Evolutionary conservation across 2,113 vertebrate genomes (phyloP), one percentile per base, ranked within the genome.

Genomic region (Variabilichromis moorii): DNA sequence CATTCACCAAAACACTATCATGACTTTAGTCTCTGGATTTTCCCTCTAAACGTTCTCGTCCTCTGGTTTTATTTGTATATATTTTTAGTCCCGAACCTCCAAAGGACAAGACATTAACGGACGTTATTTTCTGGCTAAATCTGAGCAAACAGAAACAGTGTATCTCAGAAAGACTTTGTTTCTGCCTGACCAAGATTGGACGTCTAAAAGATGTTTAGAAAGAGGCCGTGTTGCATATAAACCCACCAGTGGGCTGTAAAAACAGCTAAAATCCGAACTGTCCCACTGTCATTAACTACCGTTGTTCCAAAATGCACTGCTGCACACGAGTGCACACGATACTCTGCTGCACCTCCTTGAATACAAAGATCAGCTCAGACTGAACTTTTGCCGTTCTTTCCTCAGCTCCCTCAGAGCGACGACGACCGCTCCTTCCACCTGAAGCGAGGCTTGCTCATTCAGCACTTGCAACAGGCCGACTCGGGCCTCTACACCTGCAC

Each of bases 391-490:
- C 28, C 9, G 19, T 9, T 83, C 17, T 33, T 5, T 54, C 54
- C 19, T 11, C 93, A 97, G 96, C 81, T 97, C 9, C 78, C 94
- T 31, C 91, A 61, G 42, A 82, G 13, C 17, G 93, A 94, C 0
- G 96, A 94, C 0, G 93, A 84, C 1, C 96, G 57, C 31, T 86
- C 93, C 53, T 82, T 95, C 0, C 81, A 93, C 84, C 95, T 97
- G 91, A 95, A 96, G 81, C 95, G 95, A 7, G 98, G 98, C 12
- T 85, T 97, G 90, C 95, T 98, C 90, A 88, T 98, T 55, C 97
- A 96, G 17, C 96, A 82, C 83, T 90, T 98, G 90, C 53, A 93
- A 2, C 88, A 86, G 35, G 84, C 91, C 5, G 96, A 97, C 5
- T 5, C 61, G 0, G 97, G 97, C 53, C 68, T 95, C 66, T 98